Evolutionary conservation across 2,113 vertebrate species (phyloP).

Genomic region (Quiscalus mexicanus): DNA sequence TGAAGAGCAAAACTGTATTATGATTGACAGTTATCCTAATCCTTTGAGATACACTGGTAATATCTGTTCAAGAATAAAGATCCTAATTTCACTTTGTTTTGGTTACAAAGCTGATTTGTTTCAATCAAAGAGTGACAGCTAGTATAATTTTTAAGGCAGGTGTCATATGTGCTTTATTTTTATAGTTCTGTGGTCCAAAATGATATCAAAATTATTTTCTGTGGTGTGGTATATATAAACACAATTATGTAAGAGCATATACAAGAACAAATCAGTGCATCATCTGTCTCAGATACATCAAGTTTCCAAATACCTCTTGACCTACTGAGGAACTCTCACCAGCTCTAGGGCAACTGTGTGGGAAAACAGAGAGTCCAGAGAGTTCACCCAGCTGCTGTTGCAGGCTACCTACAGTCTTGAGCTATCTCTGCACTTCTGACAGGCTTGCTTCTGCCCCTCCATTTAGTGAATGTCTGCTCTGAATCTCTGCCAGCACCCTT

Average conservation of each 20-base stretch:
- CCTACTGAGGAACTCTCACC: background rate
- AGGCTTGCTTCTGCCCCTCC: background rate
- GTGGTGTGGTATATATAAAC: background rate
- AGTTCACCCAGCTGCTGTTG: background rate
- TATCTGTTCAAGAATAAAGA: background rate
- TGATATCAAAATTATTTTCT: background rate
- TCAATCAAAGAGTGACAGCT: constrained; percentile 1
- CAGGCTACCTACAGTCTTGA: background rate
- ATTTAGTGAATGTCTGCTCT: background rate
- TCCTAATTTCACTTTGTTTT: constrained; percentile 26
- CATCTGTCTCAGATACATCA: background rate
- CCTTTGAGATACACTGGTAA: constrained; percentile 15
- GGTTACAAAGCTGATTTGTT: constrained; percentile 6
- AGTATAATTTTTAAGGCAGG: constrained; percentile 35
- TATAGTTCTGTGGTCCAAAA: background rate
- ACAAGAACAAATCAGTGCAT: background rate
- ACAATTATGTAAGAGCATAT: background rate
- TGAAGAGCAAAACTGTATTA: background rate
- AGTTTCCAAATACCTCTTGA: background rate
- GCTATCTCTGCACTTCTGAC: background rate
- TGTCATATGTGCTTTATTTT: constrained; percentile 12
- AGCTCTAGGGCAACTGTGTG: background rate
- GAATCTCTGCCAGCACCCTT: background rate
- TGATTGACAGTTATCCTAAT: constrained; percentile 32
- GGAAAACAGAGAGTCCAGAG: background rate